Evolutionary conservation across 2,113 vertebrate species (phyloP).

Genomic region (Sakesphorus luctuosus): DNA sequence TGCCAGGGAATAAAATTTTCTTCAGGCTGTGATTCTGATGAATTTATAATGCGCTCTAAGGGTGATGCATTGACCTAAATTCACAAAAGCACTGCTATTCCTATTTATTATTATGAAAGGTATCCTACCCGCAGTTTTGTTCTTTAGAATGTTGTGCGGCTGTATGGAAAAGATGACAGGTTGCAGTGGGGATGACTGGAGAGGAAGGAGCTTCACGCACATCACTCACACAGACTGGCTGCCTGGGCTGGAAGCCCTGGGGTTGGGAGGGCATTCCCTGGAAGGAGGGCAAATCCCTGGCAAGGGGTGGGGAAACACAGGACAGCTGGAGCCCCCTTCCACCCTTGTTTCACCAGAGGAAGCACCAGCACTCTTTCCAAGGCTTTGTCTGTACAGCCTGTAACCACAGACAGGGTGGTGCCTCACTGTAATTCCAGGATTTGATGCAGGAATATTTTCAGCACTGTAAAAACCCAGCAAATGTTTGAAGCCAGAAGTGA

Average conservation of each 20-base stretch:
- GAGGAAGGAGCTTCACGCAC: background rate
- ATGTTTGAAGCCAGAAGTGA: background rate
- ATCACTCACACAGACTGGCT: background rate
- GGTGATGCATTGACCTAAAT: constrained; percentile 75
- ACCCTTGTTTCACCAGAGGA: background rate
- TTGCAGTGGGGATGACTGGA: background rate
- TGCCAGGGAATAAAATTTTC: constrained; percentile 69
- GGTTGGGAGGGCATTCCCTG: background rate
- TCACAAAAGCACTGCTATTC: constrained; percentile 61
- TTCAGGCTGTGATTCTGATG: constrained; percentile 73
- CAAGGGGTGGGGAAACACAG: background rate
- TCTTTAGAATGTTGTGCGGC: constrained; percentile 32
- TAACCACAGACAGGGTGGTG: constrained; percentile 30
- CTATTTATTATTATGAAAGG: constrained; percentile 67
- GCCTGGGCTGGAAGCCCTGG: background rate
- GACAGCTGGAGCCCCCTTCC: background rate
- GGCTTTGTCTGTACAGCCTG: background rate
- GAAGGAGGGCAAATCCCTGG: background rate
- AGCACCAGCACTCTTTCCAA: background rate
- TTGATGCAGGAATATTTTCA: constrained; percentile 31
- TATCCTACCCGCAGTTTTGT: constrained; percentile 34
- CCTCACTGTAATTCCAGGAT: background rate
- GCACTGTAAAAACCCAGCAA: background rate
- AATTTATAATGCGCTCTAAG: constrained; percentile 72
- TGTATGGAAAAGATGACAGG: background rate